Conservation (phyloP, 2,797 vertebrate genomes). For the Enteromius unitaeniatus region DNA sequence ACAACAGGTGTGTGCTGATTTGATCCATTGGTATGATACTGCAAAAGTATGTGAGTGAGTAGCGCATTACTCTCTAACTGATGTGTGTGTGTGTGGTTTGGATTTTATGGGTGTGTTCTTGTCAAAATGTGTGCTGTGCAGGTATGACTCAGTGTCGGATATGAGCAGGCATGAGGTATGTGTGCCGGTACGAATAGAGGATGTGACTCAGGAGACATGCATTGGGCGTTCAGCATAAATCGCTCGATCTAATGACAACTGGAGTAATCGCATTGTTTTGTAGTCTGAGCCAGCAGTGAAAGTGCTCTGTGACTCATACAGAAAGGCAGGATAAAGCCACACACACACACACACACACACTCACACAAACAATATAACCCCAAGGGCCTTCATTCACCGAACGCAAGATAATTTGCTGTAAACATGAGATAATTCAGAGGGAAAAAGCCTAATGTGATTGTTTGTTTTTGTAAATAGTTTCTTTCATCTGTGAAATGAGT, state of each 20-base stretch:
- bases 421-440: slow-evolving; percentile 24
- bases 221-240: slow-evolving; percentile 58
- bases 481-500: slow-evolving; percentile 13
- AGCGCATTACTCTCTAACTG: not conserved
- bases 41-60: not conserved
- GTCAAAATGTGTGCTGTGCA: slow-evolving; percentile 6
- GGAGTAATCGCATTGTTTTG: slow-evolving; percentile 45
- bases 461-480: slow-evolving; percentile 43
- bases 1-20: not conserved
- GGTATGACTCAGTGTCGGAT: slow-evolving; percentile 38
- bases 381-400: slow-evolving; percentile 37
- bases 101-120: not conserved
- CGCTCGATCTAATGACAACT: slow-evolving; percentile 47
- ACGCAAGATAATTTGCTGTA: slow-evolving; percentile 21
- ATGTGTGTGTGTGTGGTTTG: slow-evolving; percentile 9
- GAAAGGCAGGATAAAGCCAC: slow-evolving; percentile 44
- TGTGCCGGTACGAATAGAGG: slow-evolving; percentile 39
- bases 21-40: not conserved
- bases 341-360: slow-evolving; percentile 41
- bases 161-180: slow-evolving; percentile 37
- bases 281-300: slow-evolving; percentile 45
- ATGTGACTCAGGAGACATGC: slow-evolving; percentile 62
- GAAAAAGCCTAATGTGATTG: slow-evolving; percentile 45
- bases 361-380: slow-evolving; percentile 57
- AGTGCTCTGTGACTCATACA: slow-evolving; percentile 72